These are phyloP conservation scores for Sebastes jordani DNA, from an alignment of 2,797 vertebrate species.

Conservation along the genomic window DNA sequence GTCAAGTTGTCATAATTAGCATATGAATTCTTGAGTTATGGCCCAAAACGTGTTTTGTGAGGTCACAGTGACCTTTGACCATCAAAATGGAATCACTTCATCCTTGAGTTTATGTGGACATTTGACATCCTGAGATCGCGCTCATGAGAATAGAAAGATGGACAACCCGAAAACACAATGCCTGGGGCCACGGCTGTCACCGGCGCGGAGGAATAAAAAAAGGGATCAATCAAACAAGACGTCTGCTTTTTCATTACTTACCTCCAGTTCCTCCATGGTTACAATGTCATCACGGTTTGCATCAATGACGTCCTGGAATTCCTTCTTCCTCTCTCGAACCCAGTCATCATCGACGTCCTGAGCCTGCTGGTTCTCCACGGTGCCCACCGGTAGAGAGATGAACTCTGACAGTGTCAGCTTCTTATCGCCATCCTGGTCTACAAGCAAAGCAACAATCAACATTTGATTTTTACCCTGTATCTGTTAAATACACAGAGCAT, in stretches of 20 bases:
- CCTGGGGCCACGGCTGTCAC: no score
- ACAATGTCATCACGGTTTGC: constrained; percentile 87
- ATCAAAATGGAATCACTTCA: no score
- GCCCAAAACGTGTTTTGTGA: no score
- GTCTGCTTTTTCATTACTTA: constrained; percentile 36
- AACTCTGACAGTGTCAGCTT: constrained; percentile 93
- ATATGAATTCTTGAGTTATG: no score
- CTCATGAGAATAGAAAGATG: no score
- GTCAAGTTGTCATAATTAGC: no score
- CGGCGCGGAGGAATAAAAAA: background rate
- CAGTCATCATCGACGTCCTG: constrained; percentile 96
- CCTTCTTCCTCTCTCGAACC: constrained; percentile 93
- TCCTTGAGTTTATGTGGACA: no score
- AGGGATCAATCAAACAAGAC: background rate
- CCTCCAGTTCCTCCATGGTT: constrained; percentile 96
- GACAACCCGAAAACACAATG: no score
- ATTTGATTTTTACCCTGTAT: background rate
- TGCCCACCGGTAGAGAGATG: constrained; percentile 93
- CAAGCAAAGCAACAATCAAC: background rate
- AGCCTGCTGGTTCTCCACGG: constrained; percentile 94
- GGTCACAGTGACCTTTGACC: no score
- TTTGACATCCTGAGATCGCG: no score
- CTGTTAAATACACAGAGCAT: no score
- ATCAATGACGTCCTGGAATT: constrained; percentile 95
- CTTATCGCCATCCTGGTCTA: constrained; percentile 94